A percentile compares a stretch with the other conserved stretches of the same genome.
These are phyloP conservation scores for Tonatia bakeri DNA, from an alignment of 2,113 vertebrate genomes.

Conservation along the genomic window DNA sequence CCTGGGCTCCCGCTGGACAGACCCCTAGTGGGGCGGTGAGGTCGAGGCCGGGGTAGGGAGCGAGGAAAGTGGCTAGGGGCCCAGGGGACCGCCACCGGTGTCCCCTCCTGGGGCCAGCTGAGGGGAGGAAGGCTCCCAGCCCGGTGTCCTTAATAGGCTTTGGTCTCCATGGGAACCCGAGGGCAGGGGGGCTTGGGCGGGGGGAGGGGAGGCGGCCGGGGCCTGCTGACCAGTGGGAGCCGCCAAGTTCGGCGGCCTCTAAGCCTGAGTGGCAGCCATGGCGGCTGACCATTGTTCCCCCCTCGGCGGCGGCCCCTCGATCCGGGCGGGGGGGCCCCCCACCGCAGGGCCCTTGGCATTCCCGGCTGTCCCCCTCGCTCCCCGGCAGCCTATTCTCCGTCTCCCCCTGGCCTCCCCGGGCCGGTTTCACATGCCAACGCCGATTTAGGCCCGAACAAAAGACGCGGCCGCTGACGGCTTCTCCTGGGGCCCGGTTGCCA, in stretches of 20 bases:
- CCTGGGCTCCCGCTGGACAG: background rate
- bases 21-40: background rate
- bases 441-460: constrained; percentile 85
- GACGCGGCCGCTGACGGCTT: constrained; percentile 82
- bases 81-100: constrained; percentile 12
- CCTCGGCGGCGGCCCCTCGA: constrained; percentile 68
- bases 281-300: constrained; percentile 77
- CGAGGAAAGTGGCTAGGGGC: constrained; percentile 30
- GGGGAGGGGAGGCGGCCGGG: constrained; percentile 61
- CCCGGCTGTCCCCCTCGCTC: constrained; percentile 74
- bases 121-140: constrained; percentile 64
- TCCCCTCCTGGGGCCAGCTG: constrained; percentile 61
- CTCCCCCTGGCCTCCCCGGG: constrained; percentile 76
- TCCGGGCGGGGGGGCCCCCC: constrained; percentile 66
- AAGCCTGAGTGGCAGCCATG: constrained; percentile 78
- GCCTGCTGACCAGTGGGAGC: constrained; percentile 75
- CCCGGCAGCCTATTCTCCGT: constrained; percentile 71
- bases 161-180: constrained; percentile 80
- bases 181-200: constrained; percentile 65
- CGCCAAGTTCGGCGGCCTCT: constrained; percentile 74
- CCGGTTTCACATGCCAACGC: constrained; percentile 79
- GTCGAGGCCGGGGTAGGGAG: constrained; percentile 23
- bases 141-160: constrained; percentile 78
- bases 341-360: constrained; percentile 74
- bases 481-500: constrained; percentile 79